Evolutionary conservation across 2,797 vertebrate species (phyloP), one percentile per base, ranked within the genome.

Genomic region (Enteromius anoplus): DNA sequence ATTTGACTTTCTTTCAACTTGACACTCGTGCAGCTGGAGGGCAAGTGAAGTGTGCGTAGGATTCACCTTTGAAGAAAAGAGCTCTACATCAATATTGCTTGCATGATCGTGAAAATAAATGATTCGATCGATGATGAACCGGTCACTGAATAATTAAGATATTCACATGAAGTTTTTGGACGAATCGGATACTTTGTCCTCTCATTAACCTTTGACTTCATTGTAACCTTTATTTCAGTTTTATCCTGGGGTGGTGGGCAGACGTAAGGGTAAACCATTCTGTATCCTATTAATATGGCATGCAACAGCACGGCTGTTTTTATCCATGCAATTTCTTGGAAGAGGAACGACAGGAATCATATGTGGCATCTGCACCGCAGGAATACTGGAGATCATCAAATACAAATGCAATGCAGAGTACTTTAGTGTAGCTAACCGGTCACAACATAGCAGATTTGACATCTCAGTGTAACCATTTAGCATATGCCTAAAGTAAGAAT

Each of bases 51-150:
- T 2, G 34, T 19, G 73, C 14, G n/a, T 60, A 60, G 73, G 73
- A 75, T 42, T 60, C 53, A 42, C 53, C 34, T 75, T 75, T 75
- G 51, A 58, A 60, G 53, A 42, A 60, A 37, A 42, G 73, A 14
- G 14, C 14, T 42, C 12, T 14, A 26, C 53, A 42, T 60, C 73
- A 60, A 60, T 75, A 75, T 11, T 60, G 73, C 73, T 58, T 75
- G 73, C 73, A 75, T 75, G 53, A 75, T 60, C 23, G 53, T 60
- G 53, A 17, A 75, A 42, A 75, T 75, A 75, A 75, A 75, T 23
- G 51, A 58, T 58, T 26, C 0, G 21, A 75, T 75, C 72, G 17
- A 75, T 60, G 34, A 75, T 26, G 73, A 60, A 14, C 34, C 51
- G 3, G 73, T 60, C 53, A 42, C 51, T 75, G 21, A 23, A 15